A percentile compares a stretch with the other conserved stretches of the same genome.
Evolutionary conservation across 2,888 invertebrate species (phyloP).

Genomic region (Limnephilus rhombicus): DNA sequence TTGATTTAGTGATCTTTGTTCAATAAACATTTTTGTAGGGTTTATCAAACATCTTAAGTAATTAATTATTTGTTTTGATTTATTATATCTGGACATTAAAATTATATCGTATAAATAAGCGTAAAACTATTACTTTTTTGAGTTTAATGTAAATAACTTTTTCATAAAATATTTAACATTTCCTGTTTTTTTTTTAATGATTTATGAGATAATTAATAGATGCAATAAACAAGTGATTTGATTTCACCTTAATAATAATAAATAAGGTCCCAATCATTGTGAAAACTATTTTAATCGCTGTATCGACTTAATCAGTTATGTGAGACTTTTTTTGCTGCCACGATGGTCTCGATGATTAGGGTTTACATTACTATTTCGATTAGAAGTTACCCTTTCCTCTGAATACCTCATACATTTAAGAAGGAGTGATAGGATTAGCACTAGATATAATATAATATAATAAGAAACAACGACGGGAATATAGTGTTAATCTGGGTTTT

Average conservation of each 20-base stretch:
- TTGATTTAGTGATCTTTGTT: neutral
- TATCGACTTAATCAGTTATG: too few species aligned
- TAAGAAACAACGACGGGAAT: slow-evolving; percentile 37
- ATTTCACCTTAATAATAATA: neutral
- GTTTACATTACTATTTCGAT: neutral
- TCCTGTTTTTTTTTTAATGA: neutral
- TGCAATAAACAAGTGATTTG: neutral
- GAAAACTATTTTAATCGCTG: neutral
- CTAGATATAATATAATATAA: slow-evolving; percentile 6
- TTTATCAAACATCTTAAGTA: neutral
- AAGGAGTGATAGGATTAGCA: neutral
- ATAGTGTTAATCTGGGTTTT: slow-evolving; percentile 7
- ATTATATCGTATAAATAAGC: neutral
- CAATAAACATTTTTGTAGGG: neutral
- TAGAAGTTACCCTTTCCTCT: neutral
- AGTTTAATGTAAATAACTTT: too few species aligned
- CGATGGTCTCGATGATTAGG: neutral
- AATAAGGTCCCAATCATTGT: neutral
- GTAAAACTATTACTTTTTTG: neutral
- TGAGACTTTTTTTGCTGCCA: neutral
- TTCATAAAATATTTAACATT: neutral
- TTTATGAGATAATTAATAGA: neutral
- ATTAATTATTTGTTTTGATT: neutral
- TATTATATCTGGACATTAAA: neutral
- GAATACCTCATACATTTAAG: neutral